Percentiles rank a stretch among this genome's conserved stretches.
These are phyloP conservation scores for Sebastes ruberrimus DNA, from an alignment of 2,797 vertebrate species.

Conservation along the genomic window DNA sequence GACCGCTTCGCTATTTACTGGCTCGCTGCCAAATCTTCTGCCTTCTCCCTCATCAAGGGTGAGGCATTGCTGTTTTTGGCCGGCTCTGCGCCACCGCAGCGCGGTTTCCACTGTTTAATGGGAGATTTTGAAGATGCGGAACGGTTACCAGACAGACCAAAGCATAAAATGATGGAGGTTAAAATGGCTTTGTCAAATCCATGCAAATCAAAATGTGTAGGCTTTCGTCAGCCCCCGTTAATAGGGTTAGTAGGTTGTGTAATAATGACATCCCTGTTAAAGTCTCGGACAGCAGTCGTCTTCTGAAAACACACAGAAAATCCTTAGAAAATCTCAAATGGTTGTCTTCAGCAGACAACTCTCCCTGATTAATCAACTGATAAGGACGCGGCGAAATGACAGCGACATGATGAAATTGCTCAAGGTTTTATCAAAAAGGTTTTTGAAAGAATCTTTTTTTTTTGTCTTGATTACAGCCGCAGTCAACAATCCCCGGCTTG, in stretches of 20 bases:
- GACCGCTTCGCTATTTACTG: neutral
- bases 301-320: constrained; percentile 28
- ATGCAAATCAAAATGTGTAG: constrained; percentile 33
- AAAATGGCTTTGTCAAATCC: constrained; percentile 22
- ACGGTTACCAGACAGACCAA: neutral
- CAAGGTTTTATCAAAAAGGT: constrained; percentile 61
- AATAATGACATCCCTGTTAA: constrained; percentile 18
- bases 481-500: constrained; percentile 82
- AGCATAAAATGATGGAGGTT: constrained; percentile 1
- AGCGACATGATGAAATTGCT: constrained; percentile 55
- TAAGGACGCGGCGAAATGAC: constrained; percentile 57
- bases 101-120: neutral
- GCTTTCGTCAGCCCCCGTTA: constrained; percentile 8
- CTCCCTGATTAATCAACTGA: constrained; percentile 68
- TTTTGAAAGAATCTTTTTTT: constrained; percentile 51
- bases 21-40: neutral
- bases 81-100: too few species aligned
- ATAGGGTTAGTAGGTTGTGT: neutral
- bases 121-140: neutral
- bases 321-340: constrained; percentile 29
- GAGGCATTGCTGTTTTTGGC: too few species aligned
- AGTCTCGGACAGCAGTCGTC: neutral
- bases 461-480: constrained; percentile 66
- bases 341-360: constrained; percentile 40
- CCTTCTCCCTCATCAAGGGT: neutral